Evolutionary conservation across 1,140 invertebrate species (phyloP), one percentile per base, ranked within the genome.

Genomic region (Venturia canescens): DNA sequence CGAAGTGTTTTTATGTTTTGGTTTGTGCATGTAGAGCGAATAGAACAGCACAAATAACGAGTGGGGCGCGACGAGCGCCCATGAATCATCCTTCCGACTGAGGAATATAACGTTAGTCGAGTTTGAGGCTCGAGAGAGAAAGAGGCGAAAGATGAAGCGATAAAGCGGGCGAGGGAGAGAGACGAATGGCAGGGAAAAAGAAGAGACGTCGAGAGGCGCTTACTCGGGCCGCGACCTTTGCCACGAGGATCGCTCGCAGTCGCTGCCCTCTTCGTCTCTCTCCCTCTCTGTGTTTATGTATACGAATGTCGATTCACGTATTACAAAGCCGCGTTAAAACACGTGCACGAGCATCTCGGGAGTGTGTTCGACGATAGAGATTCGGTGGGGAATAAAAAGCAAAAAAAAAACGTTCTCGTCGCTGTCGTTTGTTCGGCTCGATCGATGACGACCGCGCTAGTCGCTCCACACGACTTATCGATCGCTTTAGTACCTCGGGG

Each of bases 1-100:
- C n/a, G n/a, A n/a, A n/a, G n/a, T n/a, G n/a, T n/a, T n/a, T n/a
- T n/a, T n/a, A 44, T 44, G 38, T 44, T 71, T 77, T 48, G n/a
- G 21, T 29, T 6, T 57, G 48, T 9, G 29, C 16, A 66, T 57
- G 21, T 27, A 29, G 38, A 57, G 18, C 21, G 50, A 53, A 34
- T 69, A 34, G 67, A 69, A 69, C 38, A 69, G 16, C 67, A 69
- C 29, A 34, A 34, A 34, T 69, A n/a, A 69, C 26, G 67, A 69
- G 69, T 82, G 75, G 23, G 67, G n/a, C n/a, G n/a, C n/a, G 74
- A 75, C 69, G 76, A 79, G 53, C 31, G 38, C 23, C 53, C 67
- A 83, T 86, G 84, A 87, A 85, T 87, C 85, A 86, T 80, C 85
- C 23, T 16, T 70, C 67, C 21, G 78, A 80, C 74, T 83, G 69